A percentile compares a stretch with the other conserved stretches of the same genome.
These are phyloP conservation scores for Hydrochoerus hydrochaeris DNA, from an alignment of 2,113 vertebrate genomes.

Conservation along the genomic window DNA sequence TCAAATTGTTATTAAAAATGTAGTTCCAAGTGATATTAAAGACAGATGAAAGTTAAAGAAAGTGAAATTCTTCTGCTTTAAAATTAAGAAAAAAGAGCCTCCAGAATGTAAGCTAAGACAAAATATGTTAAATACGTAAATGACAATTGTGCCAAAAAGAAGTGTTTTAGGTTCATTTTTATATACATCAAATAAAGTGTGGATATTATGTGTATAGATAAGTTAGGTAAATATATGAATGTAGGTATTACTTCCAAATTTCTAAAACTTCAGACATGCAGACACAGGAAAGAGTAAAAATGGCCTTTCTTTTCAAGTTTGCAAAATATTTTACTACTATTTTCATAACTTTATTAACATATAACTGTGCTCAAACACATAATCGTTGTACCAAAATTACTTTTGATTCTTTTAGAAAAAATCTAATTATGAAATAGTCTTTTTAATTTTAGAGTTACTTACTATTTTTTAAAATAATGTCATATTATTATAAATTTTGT, in stretches of 20 bases:
- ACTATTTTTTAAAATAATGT: neutral
- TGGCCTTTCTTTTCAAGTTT: neutral
- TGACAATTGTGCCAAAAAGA: too few species aligned
- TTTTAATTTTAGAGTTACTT: neutral
- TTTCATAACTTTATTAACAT: neutral
- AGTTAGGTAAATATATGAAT: neutral
- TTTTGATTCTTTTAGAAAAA: neutral
- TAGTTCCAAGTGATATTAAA: neutral
- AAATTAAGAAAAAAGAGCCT: neutral
- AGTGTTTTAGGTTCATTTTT: neutral
- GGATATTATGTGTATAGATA: neutral
- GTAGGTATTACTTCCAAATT: neutral
- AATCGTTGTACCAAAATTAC: neutral
- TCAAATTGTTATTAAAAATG: neutral
- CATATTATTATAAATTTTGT: neutral
- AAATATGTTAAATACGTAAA: neutral
- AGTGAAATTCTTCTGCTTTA: neutral
- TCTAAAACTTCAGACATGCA: neutral
- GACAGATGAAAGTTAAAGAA: neutral
- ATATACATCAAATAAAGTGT: neutral
- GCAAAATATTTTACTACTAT: neutral
- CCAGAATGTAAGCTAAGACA: neutral
- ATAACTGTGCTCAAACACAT: neutral
- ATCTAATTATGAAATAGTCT: neutral
- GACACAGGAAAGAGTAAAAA: neutral